Evolutionary conservation across 2,797 vertebrate genomes (phyloP), one percentile per base, ranked within the genome.

Genomic region (Darevskia mixta): DNA sequence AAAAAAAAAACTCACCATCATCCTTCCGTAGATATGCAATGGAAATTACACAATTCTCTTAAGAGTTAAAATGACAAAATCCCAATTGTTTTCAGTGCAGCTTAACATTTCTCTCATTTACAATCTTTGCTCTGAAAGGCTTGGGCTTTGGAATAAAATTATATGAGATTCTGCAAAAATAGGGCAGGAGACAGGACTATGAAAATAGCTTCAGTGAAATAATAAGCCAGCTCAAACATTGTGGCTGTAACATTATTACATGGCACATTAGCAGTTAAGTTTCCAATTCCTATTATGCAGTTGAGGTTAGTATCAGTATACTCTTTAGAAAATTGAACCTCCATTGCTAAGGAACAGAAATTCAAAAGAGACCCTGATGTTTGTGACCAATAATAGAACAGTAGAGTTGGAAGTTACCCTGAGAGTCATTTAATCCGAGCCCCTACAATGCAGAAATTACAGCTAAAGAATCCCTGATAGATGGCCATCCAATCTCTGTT

Each of bases 151-250:
- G 11, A 27, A 83, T 5, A 66, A 84, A 81, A 0, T 1, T 38
- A 1, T 1, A 71, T 2, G 43, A 58, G 8, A 0, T 61, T 82
- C 69, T 58, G 15, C 64, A 78, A 13, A 15, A 69, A 32, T n/a
- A 76, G 77, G 43, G 29, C 23, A 29, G 61, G 35, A 3, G 29
- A 23, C 15, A 9, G 41, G 41, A 35, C 49, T 35, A 41, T 69
- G 79, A 71, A 75, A 83, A 75, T 8, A 79, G 0, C 41, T 32
- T 35, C 27, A 64, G 6, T 0, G 32, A 58, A 3, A 25, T 41
- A 27, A 35, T 7, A 43, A 71, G 23, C 0, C 0, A 17, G 4
- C 4, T 18, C 0, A 1, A 81, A 5, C 0, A 0, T 1, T 25
- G 1, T 18, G 25, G 38, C 1, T 55, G 9, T 78, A 64, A 17